phyloP scores from a whole-genome alignment of 2,797 vertebrate species.

The Natrix natrix region DNA sequence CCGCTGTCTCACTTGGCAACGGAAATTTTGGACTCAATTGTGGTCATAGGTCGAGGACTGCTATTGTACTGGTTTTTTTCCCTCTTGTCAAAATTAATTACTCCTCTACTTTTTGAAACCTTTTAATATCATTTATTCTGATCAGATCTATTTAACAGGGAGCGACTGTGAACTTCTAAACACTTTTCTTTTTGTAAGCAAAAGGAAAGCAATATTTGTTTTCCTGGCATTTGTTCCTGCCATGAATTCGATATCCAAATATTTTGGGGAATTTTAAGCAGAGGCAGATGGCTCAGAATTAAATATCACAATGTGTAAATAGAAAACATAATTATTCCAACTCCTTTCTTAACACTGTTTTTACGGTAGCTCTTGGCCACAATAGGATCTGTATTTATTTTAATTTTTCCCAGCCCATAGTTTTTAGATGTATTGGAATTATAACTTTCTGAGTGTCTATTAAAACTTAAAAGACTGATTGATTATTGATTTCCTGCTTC shows the following conservation, averaged over 20 bases:
- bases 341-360: not conserved
- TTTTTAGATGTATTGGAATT: not conserved
- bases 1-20: not conserved
- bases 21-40: not conserved
- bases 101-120: constrained; percentile 35
- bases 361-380: not conserved
- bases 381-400: not conserved
- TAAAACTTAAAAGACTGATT: not conserved
- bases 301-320: constrained; percentile 10
- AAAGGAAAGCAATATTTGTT: not conserved
- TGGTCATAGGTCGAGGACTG: accelerated
- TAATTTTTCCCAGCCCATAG: not conserved
- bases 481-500: not conserved
- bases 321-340: not conserved
- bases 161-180: not conserved
- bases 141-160: constrained; percentile 6
- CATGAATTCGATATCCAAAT: not conserved
- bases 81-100: constrained; percentile 14
- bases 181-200: constrained; percentile 9
- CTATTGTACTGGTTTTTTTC: too few species aligned
- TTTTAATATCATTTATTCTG: constrained; percentile 30
- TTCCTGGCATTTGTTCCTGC: not conserved
- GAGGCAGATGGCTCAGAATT: constrained; percentile 21
- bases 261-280: constrained; percentile 24
- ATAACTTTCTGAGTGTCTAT: not conserved